Conservation (phyloP, 2,888 invertebrate species). For the Tachina lurida region DNA sequence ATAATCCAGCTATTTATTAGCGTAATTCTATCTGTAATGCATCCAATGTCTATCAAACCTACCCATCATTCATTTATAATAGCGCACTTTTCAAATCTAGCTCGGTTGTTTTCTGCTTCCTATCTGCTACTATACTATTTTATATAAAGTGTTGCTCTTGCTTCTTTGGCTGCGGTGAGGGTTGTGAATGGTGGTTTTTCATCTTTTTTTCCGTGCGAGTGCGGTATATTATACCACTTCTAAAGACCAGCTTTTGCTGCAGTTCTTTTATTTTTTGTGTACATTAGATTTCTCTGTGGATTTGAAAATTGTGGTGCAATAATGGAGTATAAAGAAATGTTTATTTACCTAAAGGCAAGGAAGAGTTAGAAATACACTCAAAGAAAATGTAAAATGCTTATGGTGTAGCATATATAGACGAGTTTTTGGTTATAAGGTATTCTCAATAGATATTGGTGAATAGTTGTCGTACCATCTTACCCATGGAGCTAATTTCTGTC, state of each 20-base stretch:
- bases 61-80: conserved; percentile 60
- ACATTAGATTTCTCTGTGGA: conserved; percentile 56
- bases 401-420: too few species aligned
- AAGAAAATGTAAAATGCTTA: background rate
- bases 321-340: conserved; percentile 16
- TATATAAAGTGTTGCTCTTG: background rate
- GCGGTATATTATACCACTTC: conserved; percentile 20
- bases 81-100: conserved; percentile 54
- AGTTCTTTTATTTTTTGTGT: background rate
- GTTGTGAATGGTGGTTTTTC: conserved; percentile 20
- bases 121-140: background rate
- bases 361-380: conserved; percentile 11
- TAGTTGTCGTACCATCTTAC: too few species aligned
- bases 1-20: background rate
- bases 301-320: conserved; percentile 46
- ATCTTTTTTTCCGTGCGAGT: conserved; percentile 3
- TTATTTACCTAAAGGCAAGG: conserved; percentile 3
- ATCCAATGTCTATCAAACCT: conserved; percentile 8
- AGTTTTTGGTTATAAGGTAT: too few species aligned
- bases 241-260: conserved; percentile 5
- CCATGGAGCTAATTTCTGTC: too few species aligned
- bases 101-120: background rate
- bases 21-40: conserved; percentile 14
- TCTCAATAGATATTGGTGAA: too few species aligned
- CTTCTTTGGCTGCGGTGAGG: conserved; percentile 32